These are phyloP conservation scores for Ifrita kowaldi DNA, from an alignment of 2,113 vertebrate species.

Conservation along the genomic window DNA sequence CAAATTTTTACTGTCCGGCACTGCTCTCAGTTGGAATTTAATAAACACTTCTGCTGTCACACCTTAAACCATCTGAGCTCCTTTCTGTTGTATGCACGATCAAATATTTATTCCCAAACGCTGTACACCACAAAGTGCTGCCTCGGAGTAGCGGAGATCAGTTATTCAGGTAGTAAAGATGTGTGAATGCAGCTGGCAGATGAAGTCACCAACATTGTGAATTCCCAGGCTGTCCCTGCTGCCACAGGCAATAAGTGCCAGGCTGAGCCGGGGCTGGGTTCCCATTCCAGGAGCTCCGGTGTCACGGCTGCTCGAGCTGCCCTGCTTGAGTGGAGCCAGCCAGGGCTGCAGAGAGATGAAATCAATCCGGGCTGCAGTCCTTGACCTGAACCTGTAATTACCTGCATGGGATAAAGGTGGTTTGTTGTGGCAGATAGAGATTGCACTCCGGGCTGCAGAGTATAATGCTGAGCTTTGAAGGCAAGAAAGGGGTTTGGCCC, in stretches of 20 bases:
- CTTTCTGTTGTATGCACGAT: slow-evolving; percentile 41
- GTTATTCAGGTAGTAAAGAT: slow-evolving; percentile 76
- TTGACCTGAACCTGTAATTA: slow-evolving; percentile 86
- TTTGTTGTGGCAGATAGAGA: slow-evolving; percentile 78
- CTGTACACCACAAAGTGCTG: slow-evolving; percentile 55
- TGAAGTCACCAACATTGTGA: slow-evolving; percentile 61
- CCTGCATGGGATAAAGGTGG: slow-evolving; percentile 78
- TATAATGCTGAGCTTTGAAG: slow-evolving; percentile 56
- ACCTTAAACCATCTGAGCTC: slow-evolving; percentile 66
- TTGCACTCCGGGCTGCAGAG: slow-evolving; percentile 62
- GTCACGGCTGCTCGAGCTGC: slow-evolving; percentile 72
- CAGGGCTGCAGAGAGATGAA: slow-evolving; percentile 74
- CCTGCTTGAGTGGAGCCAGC: slow-evolving; percentile 58
- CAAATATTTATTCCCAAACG: slow-evolving; percentile 73
- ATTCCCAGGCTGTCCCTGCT: slow-evolving; percentile 71
- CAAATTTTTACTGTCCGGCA: not conserved
- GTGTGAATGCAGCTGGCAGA: slow-evolving; percentile 76
- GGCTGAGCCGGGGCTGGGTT: slow-evolving; percentile 68
- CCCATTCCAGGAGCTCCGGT: slow-evolving; percentile 69
- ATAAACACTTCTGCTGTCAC: slow-evolving; percentile 63
- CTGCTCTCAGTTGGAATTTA: slow-evolving; percentile 40
- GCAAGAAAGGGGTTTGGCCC: slow-evolving; percentile 37
- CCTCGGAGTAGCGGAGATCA: slow-evolving; percentile 54
- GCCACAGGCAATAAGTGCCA: slow-evolving; percentile 74
- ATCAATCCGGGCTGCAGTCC: slow-evolving; percentile 76